Evolutionary conservation across 2,113 vertebrate genomes (phyloP), one percentile per base, ranked within the genome.

Genomic region (Alectura lathami): DNA sequence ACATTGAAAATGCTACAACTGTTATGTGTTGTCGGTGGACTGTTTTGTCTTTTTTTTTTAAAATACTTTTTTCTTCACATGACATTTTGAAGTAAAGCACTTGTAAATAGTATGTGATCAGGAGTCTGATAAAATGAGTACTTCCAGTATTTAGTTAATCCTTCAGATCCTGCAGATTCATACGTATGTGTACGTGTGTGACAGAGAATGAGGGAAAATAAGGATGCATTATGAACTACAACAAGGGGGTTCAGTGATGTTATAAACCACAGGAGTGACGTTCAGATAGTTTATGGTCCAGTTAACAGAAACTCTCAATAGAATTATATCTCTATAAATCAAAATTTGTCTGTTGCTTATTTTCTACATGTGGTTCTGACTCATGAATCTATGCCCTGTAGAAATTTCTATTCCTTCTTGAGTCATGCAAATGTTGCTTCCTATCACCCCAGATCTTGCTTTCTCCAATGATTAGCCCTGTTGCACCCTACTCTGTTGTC

Each of bases 351-450:
- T 40, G n/a, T 68, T 89, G 74, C 68, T 82, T 84, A 66, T 86
- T 94, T 95, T 75, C 70, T 86, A 20, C 86, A 53, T 83, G 32
- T 83, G 72, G 72, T 77, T 96, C 75, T 95, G 85, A 83, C 60
- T 94, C 72, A 90, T 89, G 75, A 85, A 75, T 91, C 72, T 86
- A n/a, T 89, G 89, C n/a, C 79, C 85, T 56, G 70, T 77, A 83
- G 75, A 86, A 85, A 89, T 94, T 83, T 86, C 32, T 89, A 14
- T 74, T 91, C 40, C 47, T 75, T 68, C 80, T 40, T 77, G 54
- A 93, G 79, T 93, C 87, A 91, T 60, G 64, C 32, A 63, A 34
- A 84, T 79, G 53, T 60, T 82, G 57, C 64, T 23, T 95, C 21
- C 47, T 82, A 72, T 92, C 62, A 72, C 62, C 40, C 27, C 30